Evolutionary conservation across 2,888 invertebrate genomes (phyloP).

Genomic region (Penaeus monodon): DNA sequence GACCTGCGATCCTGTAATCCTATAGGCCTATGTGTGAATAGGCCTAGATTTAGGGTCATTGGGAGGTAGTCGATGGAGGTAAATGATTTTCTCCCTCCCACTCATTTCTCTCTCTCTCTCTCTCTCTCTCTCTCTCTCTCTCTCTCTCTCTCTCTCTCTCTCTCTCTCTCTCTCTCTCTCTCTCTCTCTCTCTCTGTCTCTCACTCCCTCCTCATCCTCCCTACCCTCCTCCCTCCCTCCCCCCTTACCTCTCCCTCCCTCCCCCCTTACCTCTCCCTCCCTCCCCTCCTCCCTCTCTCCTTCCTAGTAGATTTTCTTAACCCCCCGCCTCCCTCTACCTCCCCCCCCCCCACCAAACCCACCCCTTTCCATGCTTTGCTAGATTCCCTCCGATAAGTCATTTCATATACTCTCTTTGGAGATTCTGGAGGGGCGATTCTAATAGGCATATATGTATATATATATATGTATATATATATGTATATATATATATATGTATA

Average conservation of each 20-base stretch:
- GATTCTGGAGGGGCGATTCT: background rate
- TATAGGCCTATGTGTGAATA: no score
- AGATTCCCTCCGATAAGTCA: background rate
- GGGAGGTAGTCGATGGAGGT: no score
- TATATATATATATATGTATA: slow-evolving; percentile 26
- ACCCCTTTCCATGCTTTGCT: background rate
- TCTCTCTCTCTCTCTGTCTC: background rate
- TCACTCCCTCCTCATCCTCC: background rate
- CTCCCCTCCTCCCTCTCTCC: no score
- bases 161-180: background rate
- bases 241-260: background rate
- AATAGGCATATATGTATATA: background rate
- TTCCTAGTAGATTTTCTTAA: no score
- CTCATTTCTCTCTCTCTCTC: background rate
- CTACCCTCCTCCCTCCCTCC: background rate
- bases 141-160: background rate
- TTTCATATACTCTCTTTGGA: no score
- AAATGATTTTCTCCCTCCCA: background rate
- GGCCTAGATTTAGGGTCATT: no score
- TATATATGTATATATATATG: slow-evolving; percentile 20
- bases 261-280: background rate
- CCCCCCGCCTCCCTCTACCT: no score
- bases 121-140: background rate
- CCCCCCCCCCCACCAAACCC: background rate
- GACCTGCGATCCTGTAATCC: no score